These are phyloP conservation scores for Scelioninae gen. 1 DNA, from an alignment of 2,888 invertebrate genomes.

Conservation along the genomic window DNA sequence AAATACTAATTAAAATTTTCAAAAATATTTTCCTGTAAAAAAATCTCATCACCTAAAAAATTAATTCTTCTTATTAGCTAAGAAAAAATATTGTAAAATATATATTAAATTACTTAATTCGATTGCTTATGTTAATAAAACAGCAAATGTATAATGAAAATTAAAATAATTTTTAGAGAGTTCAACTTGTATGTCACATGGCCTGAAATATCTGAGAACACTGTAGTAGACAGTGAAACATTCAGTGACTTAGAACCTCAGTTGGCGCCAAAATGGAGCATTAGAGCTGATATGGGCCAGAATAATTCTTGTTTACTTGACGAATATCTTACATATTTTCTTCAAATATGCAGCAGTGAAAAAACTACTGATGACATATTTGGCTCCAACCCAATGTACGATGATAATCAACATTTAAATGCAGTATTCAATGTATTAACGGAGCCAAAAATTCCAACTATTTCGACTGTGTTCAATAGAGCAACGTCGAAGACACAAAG, in stretches of 20 bases:
- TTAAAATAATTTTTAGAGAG: slow-evolving; percentile 85
- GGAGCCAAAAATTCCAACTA: slow-evolving; percentile 89
- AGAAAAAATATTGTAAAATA: too few relatives aligned
- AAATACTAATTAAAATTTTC: too few relatives aligned
- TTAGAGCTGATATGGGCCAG: slow-evolving; percentile 88
- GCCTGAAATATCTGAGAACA: slow-evolving; percentile 93
- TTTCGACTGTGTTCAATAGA: slow-evolving; percentile 86
- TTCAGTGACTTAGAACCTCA: slow-evolving; percentile 95
- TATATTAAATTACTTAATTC: too few relatives aligned
- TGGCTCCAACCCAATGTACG: slow-evolving; percentile 85
- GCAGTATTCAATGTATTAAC: slow-evolving; percentile 88
- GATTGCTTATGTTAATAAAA: too few relatives aligned
- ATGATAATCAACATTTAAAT: slow-evolving; percentile 82
- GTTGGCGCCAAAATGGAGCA: slow-evolving; percentile 92
- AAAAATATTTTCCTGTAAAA: too few relatives aligned
- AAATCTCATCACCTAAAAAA: too few relatives aligned
- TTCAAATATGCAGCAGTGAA: slow-evolving; percentile 87
- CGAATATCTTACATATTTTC: slow-evolving; percentile 90
- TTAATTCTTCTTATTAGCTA: too few relatives aligned
- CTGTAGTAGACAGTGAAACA: slow-evolving; percentile 93
- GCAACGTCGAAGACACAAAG: slow-evolving; percentile 85
- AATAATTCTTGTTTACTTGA: slow-evolving; percentile 91
- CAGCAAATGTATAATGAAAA: background rate
- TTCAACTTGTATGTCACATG: slow-evolving; percentile 92
- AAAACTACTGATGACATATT: slow-evolving; percentile 85